A percentile compares a stretch with the other conserved stretches of the same genome.
These are phyloP conservation scores for Leiothrix lutea DNA, from an alignment of 2,113 vertebrate species.

Conservation along the genomic window DNA sequence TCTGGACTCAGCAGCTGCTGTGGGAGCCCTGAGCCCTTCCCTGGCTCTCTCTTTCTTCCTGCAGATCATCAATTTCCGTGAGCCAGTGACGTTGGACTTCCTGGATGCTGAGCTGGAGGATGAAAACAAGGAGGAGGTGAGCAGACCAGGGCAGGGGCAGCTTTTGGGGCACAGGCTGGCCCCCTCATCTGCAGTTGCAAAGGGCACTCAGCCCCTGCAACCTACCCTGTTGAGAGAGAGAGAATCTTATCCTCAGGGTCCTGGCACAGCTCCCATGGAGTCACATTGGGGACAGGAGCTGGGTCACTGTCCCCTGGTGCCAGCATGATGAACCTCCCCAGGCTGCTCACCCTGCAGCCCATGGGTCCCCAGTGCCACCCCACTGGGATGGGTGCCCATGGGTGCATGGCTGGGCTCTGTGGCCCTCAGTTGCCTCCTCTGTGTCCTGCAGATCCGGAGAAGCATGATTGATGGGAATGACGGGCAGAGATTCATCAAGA, in stretches of 20 bases:
- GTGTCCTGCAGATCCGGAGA: slow-evolving; percentile 84
- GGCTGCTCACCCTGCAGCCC: neutral
- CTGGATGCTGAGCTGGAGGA: slow-evolving; percentile 95
- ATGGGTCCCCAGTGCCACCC: neutral
- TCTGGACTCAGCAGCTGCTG: fast-evolving
- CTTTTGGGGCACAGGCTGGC: neutral
- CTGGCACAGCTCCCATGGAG: neutral
- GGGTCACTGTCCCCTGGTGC: neutral
- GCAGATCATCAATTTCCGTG: slow-evolving; percentile 94
- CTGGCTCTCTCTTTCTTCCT: neutral
- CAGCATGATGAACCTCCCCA: neutral
- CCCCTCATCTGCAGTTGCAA: neutral
- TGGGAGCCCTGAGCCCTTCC: neutral
- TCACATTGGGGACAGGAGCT: neutral
- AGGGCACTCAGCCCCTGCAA: neutral
- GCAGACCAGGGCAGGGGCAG: neutral
- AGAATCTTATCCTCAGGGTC: neutral
- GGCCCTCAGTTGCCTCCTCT: neutral
- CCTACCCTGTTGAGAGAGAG: neutral
- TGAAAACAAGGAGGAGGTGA: slow-evolving; percentile 92
- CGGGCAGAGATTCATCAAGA: slow-evolving; percentile 89
- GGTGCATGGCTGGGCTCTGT: fast-evolving
- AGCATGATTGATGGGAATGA: slow-evolving; percentile 92
- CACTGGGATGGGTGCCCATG: neutral
- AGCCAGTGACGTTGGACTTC: slow-evolving; percentile 95